Evolutionary conservation across 2,113 vertebrate genomes (phyloP).

Genomic region (Vireo altiloquus): DNA sequence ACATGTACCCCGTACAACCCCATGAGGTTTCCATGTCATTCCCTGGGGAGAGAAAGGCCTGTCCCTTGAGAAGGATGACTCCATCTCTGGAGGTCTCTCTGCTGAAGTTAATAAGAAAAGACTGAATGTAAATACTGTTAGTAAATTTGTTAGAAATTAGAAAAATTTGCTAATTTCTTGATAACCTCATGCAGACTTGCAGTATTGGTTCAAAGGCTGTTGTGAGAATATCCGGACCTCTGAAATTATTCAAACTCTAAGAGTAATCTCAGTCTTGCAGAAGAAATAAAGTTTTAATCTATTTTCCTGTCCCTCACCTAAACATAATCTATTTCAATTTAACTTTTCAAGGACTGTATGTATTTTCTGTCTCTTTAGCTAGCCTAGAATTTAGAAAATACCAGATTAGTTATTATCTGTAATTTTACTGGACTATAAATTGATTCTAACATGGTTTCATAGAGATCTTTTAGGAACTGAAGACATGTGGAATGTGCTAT

Average conservation of each 20-base stretch:
- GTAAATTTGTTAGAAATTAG: background rate
- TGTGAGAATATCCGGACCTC: background rate
- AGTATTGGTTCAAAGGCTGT: background rate
- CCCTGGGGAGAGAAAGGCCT: background rate
- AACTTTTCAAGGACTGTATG: background rate
- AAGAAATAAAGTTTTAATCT: background rate
- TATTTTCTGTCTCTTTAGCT: background rate
- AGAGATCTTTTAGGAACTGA: slow-evolving; percentile 84
- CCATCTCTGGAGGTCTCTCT: background rate
- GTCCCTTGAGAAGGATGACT: background rate
- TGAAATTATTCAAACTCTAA: background rate
- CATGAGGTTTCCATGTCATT: background rate
- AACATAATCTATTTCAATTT: background rate
- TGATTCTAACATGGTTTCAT: background rate
- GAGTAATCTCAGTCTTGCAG: background rate
- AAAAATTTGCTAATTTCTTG: background rate
- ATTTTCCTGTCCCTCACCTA: background rate
- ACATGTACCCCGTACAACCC: background rate
- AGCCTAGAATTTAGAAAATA: background rate
- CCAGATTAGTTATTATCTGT: background rate
- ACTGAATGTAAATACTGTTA: background rate
- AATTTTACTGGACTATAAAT: background rate
- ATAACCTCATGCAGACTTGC: background rate
- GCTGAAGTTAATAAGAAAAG: background rate
- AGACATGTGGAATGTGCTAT: slow-evolving; percentile 79